phyloP scores from a whole-genome alignment of 2,113 vertebrate species.

The Poeciliopsis occidentalis region DNA sequence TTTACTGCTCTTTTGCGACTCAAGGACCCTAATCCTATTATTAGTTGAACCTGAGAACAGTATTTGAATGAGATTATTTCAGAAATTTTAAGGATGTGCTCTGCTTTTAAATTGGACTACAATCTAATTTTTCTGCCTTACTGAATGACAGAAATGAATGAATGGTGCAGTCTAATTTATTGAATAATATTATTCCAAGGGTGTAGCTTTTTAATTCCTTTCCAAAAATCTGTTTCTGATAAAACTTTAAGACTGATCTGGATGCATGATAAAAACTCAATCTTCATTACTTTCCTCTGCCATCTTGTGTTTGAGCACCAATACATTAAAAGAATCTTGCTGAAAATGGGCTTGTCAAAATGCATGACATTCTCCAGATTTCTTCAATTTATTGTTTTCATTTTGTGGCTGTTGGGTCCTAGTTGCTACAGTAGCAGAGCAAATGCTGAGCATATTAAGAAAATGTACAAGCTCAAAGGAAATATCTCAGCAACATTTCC shows the following conservation, averaged over 20 bases:
- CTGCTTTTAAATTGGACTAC: constrained; percentile 32
- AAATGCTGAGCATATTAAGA: constrained; percentile 14
- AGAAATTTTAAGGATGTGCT: constrained; percentile 40
- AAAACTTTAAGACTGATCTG: constrained; percentile 19
- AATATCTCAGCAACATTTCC: no score
- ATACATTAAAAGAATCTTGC: constrained; percentile 20
- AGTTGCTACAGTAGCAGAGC: constrained; percentile 5
- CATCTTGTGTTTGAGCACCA: constrained; percentile 2
- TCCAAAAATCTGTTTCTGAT: constrained; percentile 17
- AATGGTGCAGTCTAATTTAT: constrained; percentile 35
- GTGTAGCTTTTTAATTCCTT: constrained; percentile 14
- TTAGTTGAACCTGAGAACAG: constrained; percentile 28
- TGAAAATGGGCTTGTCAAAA: constrained; percentile 31
- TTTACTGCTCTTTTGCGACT: constrained; percentile 36
- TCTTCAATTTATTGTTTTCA: neutral
- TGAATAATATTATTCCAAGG: constrained; percentile 27
- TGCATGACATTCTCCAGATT: constrained; percentile 1
- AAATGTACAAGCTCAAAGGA: neutral
- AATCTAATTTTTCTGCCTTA: constrained; percentile 26
- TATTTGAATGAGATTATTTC: constrained; percentile 36
- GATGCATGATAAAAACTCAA: constrained; percentile 17
- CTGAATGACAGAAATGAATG: constrained; percentile 7
- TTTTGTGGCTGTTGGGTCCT: constrained; percentile 5
- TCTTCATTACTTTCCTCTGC: neutral
- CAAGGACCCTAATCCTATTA: constrained; percentile 50